Percentiles rank a stretch among this genome's conserved stretches.
phyloP scores from a whole-genome alignment of 2,113 vertebrate species.

The Halichoerus grypus region DNA sequence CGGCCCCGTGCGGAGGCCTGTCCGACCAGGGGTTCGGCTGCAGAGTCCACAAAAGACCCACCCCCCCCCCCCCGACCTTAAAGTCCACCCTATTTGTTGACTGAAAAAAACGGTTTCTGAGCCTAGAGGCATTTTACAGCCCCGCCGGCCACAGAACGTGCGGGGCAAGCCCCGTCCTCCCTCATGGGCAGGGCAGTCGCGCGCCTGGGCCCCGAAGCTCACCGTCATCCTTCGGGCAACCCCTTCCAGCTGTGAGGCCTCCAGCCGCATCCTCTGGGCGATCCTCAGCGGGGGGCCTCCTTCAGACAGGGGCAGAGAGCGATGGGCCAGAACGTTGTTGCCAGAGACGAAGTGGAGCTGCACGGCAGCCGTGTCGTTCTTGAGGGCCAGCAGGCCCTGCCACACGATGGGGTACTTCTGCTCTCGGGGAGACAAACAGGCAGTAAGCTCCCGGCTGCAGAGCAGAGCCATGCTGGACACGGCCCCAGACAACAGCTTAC shows the following conservation, averaged over 20 bases:
- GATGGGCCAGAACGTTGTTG: constrained; percentile 96
- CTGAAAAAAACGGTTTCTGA: neutral
- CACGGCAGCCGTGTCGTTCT: constrained; percentile 97
- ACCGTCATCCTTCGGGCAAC: constrained; percentile 98
- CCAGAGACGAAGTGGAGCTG: constrained; percentile 99
- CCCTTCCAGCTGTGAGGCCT: constrained; percentile 96
- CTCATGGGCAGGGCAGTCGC: neutral
- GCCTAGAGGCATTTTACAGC: neutral
- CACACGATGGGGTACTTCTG: constrained; percentile 99
- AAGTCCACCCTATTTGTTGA: neutral
- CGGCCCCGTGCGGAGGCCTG: no score
- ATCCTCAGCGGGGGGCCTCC: constrained; percentile 96
- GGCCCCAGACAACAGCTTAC: neutral
- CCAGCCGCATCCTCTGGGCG: constrained; percentile 98
- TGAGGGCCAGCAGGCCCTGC: constrained; percentile 97
- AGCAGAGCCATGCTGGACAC: neutral
- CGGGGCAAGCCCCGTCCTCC: neutral
- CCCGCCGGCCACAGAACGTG: neutral
- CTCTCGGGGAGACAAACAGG: constrained; percentile 3
- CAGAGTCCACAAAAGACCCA: neutral
- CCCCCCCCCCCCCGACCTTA: neutral
- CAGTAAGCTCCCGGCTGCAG: neutral
- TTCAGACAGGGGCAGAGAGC: constrained; percentile 95
- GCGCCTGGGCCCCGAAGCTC: constrained; percentile 61
- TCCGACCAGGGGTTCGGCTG: neutral